Evolutionary conservation across 1,140 invertebrate species (phyloP).

Genomic region (Coptotermes formosanus): DNA sequence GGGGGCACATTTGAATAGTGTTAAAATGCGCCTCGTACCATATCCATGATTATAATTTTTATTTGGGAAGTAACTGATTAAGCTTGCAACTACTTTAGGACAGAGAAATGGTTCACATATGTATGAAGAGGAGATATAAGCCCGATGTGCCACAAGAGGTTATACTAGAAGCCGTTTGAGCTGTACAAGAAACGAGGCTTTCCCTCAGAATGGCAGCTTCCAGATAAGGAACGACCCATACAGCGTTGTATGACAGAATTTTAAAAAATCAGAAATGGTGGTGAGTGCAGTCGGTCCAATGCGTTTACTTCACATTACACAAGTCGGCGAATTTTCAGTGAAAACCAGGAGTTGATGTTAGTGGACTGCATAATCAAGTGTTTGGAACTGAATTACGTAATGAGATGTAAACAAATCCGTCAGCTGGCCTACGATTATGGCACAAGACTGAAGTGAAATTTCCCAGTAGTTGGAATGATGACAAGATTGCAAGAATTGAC

Average conservation of each 20-base stretch:
- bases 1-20: no score
- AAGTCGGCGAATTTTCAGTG: constrained; percentile 7
- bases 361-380: neutral
- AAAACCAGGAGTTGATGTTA: constrained; percentile 19
- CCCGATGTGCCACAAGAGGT: neutral
- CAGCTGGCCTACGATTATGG: constrained; percentile 23
- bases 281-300: no score
- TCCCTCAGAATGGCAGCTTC: neutral
- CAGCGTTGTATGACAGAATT: neutral
- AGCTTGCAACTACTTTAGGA: no score
- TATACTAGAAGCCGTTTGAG: neutral
- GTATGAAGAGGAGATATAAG: neutral
- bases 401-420: constrained; percentile 16
- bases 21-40: no score
- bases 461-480: constrained; percentile 33
- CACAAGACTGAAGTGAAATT: neutral
- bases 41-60: no score
- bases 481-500: constrained; percentile 1
- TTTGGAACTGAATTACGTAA: constrained; percentile 6
- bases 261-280: neutral
- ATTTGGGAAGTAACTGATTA: no score
- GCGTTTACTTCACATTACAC: neutral
- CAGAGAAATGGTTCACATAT: neutral
- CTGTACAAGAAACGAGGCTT: neutral
- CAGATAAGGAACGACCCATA: neutral